Conservation (phyloP, 2,113 vertebrate genomes). For the Bufo bufo region DNA sequence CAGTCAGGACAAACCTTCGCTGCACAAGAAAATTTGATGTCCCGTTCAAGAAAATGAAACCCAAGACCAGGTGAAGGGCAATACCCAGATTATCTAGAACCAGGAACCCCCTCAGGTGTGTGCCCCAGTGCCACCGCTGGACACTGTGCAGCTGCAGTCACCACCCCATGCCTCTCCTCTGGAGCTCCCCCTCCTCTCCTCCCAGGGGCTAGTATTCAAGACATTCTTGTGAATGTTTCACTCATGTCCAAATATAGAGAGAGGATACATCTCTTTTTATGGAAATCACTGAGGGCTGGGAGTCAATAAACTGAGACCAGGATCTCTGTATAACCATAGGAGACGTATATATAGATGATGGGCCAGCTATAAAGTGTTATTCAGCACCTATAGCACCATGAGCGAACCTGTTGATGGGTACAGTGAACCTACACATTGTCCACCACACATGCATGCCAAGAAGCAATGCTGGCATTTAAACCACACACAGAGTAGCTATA, state of each 20-base stretch:
- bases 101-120: neutral
- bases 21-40: neutral
- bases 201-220: slow-evolving; percentile 50
- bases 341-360: neutral
- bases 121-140: neutral
- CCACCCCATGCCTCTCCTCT: neutral
- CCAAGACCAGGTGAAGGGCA: too few relatives aligned
- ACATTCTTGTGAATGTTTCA: slow-evolving; percentile 78
- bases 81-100: neutral
- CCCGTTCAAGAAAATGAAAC: neutral
- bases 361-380: neutral
- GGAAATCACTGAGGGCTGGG: slow-evolving; percentile 44
- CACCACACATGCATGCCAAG: neutral
- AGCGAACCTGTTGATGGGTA: neutral
- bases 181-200: neutral
- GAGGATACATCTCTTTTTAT: slow-evolving; percentile 60
- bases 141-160: slow-evolving; percentile 1
- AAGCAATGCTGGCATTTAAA: too few relatives aligned
- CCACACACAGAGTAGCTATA: neutral
- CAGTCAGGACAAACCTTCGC: neutral
- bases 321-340: neutral
- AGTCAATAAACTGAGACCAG: slow-evolving; percentile 33
- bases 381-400: neutral
- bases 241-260: slow-evolving; percentile 79
- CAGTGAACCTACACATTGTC: neutral